These are phyloP conservation scores for Scaptomyza caliginosa DNA, from an alignment of 2,888 invertebrate genomes.

Conservation along the genomic window DNA sequence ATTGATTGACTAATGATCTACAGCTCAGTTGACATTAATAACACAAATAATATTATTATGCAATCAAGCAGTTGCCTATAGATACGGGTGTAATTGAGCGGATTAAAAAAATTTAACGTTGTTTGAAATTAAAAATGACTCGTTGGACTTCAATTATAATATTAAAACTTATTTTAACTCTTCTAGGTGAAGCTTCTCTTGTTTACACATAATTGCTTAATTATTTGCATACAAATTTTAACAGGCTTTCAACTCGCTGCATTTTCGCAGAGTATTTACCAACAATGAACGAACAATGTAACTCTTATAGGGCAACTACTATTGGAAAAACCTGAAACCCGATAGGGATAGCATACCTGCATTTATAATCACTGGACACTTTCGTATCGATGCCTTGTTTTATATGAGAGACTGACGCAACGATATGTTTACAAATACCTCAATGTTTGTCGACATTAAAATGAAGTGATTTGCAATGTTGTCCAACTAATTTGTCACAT, in stretches of 20 bases:
- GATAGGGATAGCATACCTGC: conserved; percentile 23
- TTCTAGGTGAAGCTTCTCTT: neutral
- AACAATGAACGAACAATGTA: conserved; percentile 32
- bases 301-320: conserved; percentile 20
- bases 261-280: conserved; percentile 35
- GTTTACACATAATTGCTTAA: too few relatives aligned
- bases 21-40: neutral
- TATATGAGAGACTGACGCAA: conserved; percentile 27
- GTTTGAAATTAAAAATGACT: neutral
- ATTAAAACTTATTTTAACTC: neutral
- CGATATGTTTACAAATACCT: conserved; percentile 19
- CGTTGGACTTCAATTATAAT: neutral
- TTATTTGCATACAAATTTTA: too few relatives aligned
- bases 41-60: neutral
- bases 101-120: neutral
- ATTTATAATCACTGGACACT: conserved; percentile 19
- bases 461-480: conserved; percentile 15
- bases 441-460: conserved; percentile 30
- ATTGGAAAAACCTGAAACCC: conserved; percentile 14
- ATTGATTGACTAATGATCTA: neutral
- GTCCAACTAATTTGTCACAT: conserved; percentile 30
- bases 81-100: neutral
- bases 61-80: neutral
- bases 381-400: conserved; percentile 24
- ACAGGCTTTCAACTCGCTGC: conserved; percentile 31